Conservation (phyloP, 1,140 invertebrate species). For the Lepidurus couesii region DNA sequence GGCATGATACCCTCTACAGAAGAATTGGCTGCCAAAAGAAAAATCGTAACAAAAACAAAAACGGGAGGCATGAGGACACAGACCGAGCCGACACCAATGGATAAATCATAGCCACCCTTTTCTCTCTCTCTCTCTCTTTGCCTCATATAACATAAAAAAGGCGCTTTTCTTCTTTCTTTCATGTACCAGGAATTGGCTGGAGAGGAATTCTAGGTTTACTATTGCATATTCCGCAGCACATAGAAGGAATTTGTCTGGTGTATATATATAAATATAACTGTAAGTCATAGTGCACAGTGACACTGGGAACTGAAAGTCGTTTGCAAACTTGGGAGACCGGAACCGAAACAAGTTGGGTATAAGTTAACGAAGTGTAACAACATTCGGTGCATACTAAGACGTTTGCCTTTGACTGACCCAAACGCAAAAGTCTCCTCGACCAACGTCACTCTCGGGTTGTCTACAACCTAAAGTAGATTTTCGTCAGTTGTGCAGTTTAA, state of each 20-base stretch:
- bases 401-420: neutral
- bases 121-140: neutral
- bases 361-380: conserved; percentile 15
- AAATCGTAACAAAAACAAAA: neutral
- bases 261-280: neutral
- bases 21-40: neutral
- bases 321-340: neutral
- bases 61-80: too few relatives aligned
- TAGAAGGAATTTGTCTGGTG: too few relatives aligned
- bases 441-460: neutral
- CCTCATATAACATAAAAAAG: neutral
- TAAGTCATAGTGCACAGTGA: neutral
- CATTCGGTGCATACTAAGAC: neutral
- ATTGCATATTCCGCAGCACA: neutral
- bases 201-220: neutral
- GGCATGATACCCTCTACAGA: neutral
- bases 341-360: neutral
- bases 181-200: neutral
- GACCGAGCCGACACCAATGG: neutral
- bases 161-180: neutral
- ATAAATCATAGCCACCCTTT: neutral
- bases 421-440: neutral
- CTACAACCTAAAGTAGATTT: neutral
- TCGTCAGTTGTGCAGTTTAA: neutral
- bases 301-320: neutral